Percentiles rank a stretch among this genome's conserved stretches.
phyloP scores from a whole-genome alignment of 2,888 invertebrate genomes.

The Watsonalla cultraria region DNA sequence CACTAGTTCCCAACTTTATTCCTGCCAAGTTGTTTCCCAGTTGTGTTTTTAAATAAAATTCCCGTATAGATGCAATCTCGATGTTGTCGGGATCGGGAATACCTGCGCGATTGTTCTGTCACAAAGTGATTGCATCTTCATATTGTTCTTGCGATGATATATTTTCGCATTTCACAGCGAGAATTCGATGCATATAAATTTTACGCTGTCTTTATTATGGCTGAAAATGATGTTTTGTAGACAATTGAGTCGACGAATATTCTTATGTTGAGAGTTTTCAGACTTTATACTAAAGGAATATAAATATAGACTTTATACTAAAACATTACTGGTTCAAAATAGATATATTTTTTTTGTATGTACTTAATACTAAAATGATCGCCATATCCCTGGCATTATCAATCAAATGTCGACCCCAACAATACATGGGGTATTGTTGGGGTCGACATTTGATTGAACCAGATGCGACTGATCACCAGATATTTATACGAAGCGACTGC shows the following conservation, averaged over 20 bases:
- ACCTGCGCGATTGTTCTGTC: slow-evolving; percentile 23
- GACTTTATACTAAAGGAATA: background rate
- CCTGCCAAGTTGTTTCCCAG: slow-evolving; percentile 34
- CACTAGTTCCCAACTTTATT: slow-evolving; percentile 33
- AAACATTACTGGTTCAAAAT: too few species aligned
- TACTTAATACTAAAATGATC: too few species aligned
- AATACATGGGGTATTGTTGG: too few species aligned
- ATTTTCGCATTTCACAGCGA: slow-evolving; percentile 20
- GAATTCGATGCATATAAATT: slow-evolving; percentile 6
- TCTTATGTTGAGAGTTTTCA: slow-evolving; percentile 4
- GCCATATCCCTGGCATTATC: too few species aligned
- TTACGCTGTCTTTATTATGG: slow-evolving; percentile 6
- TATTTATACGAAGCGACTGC: too few species aligned
- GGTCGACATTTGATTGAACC: too few species aligned
- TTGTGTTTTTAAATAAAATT: slow-evolving; percentile 54
- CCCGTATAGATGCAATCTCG: slow-evolving; percentile 54
- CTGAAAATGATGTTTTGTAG: slow-evolving; percentile 4
- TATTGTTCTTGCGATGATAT: slow-evolving; percentile 18
- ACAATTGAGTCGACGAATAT: slow-evolving; percentile 3
- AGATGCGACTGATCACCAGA: too few species aligned
- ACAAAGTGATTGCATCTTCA: slow-evolving; percentile 19
- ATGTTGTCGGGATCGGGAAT: slow-evolving; percentile 37
- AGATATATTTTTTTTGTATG: too few species aligned
- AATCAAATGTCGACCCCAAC: too few species aligned
- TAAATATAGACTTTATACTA: background rate